Evolutionary conservation across 2,797 vertebrate species (phyloP).

Genomic region (Nothura maculosa): DNA sequence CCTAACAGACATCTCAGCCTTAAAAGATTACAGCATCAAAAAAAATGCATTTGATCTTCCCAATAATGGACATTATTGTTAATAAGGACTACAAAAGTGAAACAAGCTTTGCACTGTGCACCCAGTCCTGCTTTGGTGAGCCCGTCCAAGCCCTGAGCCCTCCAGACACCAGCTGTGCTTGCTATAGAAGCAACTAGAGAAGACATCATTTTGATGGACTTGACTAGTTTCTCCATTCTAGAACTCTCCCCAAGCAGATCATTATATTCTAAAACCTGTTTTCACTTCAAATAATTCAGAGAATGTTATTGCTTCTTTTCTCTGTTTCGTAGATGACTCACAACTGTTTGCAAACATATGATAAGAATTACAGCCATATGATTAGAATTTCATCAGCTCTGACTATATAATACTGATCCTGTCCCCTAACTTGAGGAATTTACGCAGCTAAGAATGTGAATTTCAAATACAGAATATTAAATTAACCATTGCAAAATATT

Average conservation of each 20-base stretch:
- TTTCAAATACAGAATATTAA: neutral
- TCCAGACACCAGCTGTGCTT: neutral
- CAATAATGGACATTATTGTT: neutral
- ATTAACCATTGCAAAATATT: neutral
- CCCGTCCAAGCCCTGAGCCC: neutral
- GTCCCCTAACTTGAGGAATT: neutral
- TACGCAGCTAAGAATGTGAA: neutral
- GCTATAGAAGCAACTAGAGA: neutral
- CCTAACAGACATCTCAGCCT: neutral
- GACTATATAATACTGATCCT: neutral
- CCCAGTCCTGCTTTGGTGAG: neutral
- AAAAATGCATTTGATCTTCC: neutral
- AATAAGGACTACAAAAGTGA: neutral
- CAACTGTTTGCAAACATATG: neutral
- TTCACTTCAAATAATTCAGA: neutral
- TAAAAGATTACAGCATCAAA: neutral
- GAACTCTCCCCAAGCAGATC: neutral
- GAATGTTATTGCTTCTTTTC: neutral
- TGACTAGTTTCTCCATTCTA: neutral
- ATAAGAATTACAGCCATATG: neutral
- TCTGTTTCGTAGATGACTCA: neutral
- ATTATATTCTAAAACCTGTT: neutral
- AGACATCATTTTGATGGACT: neutral
- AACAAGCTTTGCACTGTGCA: neutral
- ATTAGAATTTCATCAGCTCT: neutral